A percentile compares a stretch with the other conserved stretches of the same genome.
Evolutionary conservation across 2,888 invertebrate species (phyloP).

Genomic region (Iselma pallidipennis): DNA sequence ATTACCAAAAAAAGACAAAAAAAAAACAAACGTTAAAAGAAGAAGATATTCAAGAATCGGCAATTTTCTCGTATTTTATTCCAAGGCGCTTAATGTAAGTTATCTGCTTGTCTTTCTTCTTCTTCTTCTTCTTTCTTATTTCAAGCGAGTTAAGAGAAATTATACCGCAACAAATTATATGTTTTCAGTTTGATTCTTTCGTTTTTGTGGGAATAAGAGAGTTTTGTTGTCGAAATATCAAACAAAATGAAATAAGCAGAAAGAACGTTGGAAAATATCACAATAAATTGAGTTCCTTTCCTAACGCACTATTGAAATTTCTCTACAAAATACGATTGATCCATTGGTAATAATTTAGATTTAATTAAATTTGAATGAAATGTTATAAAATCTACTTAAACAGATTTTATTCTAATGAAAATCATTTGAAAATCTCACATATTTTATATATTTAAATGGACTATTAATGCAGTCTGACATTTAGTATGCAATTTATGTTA

Average conservation of each 20-base stretch:
- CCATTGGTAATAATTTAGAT: background rate
- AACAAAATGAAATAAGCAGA: background rate
- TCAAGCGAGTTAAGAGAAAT: conserved; percentile 1
- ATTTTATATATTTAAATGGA: background rate
- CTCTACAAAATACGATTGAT: background rate
- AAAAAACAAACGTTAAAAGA: background rate
- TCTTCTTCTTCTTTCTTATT: background rate
- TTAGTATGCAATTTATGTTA: background rate
- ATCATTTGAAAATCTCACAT: no score
- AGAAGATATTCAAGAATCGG: background rate
- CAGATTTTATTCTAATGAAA: no score
- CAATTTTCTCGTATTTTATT: background rate
- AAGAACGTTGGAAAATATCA: background rate
- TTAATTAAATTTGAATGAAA: no score
- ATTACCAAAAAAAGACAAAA: background rate
- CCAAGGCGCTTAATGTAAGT: background rate
- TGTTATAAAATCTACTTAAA: no score
- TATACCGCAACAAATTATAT: conserved; percentile 7
- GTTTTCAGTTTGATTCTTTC: background rate
- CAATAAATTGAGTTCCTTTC: background rate
- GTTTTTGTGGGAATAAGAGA: background rate
- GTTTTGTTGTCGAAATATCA: background rate
- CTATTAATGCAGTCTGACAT: background rate
- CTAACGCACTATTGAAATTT: conserved; percentile 4
- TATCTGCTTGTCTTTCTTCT: background rate